A percentile compares a stretch with the other conserved stretches of the same genome.
phyloP scores from a whole-genome alignment of 2,888 invertebrate species.

The Pachycephus smyrnensis region DNA sequence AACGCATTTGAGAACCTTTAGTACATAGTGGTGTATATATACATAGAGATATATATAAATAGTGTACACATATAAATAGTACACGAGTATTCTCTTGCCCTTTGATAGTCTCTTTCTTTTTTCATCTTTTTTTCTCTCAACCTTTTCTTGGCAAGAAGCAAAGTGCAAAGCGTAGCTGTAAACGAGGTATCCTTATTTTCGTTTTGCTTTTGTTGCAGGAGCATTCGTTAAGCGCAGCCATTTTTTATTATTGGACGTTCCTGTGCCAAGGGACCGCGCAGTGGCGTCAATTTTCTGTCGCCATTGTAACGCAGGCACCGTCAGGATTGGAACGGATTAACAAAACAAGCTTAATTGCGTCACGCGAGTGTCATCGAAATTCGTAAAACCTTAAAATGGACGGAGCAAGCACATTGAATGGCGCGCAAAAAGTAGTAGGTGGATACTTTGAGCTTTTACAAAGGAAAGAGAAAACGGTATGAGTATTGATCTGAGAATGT shows the following conservation, averaged over 20 bases:
- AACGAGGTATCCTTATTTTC: not conserved
- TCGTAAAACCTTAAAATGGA: conserved; percentile 15
- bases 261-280: not conserved
- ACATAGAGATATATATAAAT: too few relatives aligned
- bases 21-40: not conserved
- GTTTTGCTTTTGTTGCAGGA: not conserved
- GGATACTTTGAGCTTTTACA: not conserved
- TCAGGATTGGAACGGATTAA: not conserved
- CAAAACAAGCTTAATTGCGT: not conserved
- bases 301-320: not conserved
- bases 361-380: not conserved
- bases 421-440: not conserved
- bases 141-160: not conserved
- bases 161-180: too few relatives aligned
- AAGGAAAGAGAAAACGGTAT: not conserved
- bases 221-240: not conserved
- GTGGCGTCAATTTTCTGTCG: not conserved
- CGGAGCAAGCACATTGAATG: conserved; percentile 11
- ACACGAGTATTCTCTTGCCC: not conserved
- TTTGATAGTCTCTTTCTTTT: not conserved
- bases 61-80: not conserved
- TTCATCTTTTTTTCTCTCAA: not conserved
- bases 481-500: not conserved
- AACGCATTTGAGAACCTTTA: not conserved
- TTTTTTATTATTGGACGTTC: not conserved